Evolutionary conservation across 2,797 vertebrate species (phyloP), one percentile per base, ranked within the genome.

Genomic region (Melanotaenia trifasciata): DNA sequence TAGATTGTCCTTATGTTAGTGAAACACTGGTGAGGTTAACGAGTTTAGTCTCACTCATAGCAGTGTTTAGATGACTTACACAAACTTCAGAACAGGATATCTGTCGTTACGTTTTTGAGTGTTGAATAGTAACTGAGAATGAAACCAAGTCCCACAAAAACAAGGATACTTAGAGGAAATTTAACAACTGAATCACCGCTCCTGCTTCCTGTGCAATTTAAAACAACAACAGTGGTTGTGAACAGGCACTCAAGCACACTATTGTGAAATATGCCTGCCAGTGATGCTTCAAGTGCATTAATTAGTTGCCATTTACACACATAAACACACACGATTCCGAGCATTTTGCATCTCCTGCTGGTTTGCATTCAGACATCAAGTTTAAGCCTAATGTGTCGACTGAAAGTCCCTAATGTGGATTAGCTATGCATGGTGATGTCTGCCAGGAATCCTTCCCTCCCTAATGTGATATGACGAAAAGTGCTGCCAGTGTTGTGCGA

Each of bases 321-420:
- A 73, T 38, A 24, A 11, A 60, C 30, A 60, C 43, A 68, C 59
- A 30, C 18, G 73, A 85, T 80, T 87, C 80, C 57, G 80, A 86
- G 30, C 43, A 50, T 78, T 61, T 83, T 66, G 71, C 18, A 58
- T 79, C 69, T 79, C 84, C 76, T 66, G 67, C 80, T 89, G 57
- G 62, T 81, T 80, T 80, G 70, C 76, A 81, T 85, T 79, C 80
- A 72, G 74, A 83, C 76, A 58, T 78, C 53, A 62, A 69, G 70
- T 80, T 81, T 65, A 80, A 82, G 81, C 74, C 71, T 86, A 90
- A 90, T 79, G 87, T 76, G 73, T 74, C 35, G 45, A 80, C 69
- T 84, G 84, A 89, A 90, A 81, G 76, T 82, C 81, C 62, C 84
- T 91, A 91, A 94, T 92, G 77, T 84, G 85, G 88, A 91, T 92